These are phyloP conservation scores for Amyelois transitella DNA, from an alignment of 1,140 invertebrate species.

Conservation along the genomic window DNA sequence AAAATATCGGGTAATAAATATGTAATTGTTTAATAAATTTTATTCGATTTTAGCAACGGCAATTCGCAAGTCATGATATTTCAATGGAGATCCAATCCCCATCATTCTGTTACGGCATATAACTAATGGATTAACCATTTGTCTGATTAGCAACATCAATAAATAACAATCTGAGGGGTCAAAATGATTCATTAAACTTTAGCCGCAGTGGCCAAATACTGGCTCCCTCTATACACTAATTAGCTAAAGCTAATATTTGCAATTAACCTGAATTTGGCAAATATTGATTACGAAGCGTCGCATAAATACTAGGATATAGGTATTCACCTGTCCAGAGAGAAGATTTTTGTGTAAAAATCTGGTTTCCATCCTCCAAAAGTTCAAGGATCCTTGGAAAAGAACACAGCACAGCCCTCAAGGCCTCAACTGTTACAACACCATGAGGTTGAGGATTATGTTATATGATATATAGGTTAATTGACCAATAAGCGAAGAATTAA, in stretches of 20 bases:
- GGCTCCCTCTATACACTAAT: not conserved
- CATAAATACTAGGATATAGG: not conserved
- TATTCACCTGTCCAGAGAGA: not conserved
- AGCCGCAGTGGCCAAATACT: slow-evolving; percentile 17
- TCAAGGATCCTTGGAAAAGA: too few relatives aligned
- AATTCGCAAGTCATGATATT: slow-evolving; percentile 22
- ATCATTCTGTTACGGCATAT: slow-evolving; percentile 33
- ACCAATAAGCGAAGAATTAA: too few relatives aligned
- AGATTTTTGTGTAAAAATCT: not conserved
- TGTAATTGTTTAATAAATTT: not conserved
- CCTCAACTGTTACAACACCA: too few relatives aligned
- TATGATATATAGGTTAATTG: too few relatives aligned
- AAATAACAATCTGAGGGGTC: slow-evolving; percentile 57
- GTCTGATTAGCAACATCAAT: slow-evolving; percentile 69
- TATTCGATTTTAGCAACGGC: not conserved
- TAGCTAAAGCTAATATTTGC: not conserved
- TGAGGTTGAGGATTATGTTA: too few relatives aligned
- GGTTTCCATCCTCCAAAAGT: too few relatives aligned
- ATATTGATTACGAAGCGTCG: not conserved
- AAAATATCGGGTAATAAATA: slow-evolving; percentile 2
- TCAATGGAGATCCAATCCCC: slow-evolving; percentile 50
- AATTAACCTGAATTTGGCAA: not conserved
- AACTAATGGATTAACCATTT: slow-evolving; percentile 70
- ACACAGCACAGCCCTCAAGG: too few relatives aligned
- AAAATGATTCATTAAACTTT: slow-evolving; percentile 65